Evolutionary conservation across 2,888 invertebrate genomes (phyloP).

Genomic region (Hololepta plana): DNA sequence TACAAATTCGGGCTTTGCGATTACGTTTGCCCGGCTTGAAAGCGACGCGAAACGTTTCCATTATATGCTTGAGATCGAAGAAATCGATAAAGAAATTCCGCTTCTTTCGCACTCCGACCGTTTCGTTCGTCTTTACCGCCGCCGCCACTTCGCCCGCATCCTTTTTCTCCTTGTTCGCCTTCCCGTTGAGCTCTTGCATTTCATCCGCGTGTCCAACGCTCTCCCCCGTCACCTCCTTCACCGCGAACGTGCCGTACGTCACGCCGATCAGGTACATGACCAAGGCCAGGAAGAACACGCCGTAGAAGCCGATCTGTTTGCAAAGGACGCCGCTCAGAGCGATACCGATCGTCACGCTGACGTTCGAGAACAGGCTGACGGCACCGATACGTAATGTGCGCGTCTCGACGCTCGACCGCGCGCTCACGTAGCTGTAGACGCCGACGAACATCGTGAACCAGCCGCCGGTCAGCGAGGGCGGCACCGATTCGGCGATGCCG

Average conservation of each 20-base stretch:
- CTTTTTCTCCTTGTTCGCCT: conserved; percentile 20
- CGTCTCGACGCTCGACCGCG: conserved; percentile 32
- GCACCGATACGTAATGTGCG: conserved; percentile 42
- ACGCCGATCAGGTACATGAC: conserved; percentile 13
- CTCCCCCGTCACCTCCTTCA: conserved; percentile 13
- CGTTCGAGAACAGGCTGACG: conserved; percentile 33
- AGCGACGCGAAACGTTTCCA: conserved; percentile 55
- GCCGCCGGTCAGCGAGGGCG: conserved; percentile 34
- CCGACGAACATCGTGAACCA: conserved; percentile 37
- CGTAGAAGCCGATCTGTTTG: conserved; percentile 19
- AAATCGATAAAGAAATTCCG: conserved; percentile 29
- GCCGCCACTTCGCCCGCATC: too few relatives aligned
- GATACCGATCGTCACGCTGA: conserved; percentile 31
- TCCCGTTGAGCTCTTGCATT: conserved; percentile 30
- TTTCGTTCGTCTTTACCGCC: not conserved
- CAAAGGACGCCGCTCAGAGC: conserved; percentile 32
- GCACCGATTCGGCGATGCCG: conserved; percentile 32
- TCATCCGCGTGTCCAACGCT: not conserved
- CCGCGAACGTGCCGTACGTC: conserved; percentile 13
- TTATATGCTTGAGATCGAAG: conserved; percentile 53
- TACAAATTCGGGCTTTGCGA: conserved; percentile 46
- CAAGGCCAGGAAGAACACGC: conserved; percentile 14
- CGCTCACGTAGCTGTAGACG: conserved; percentile 39
- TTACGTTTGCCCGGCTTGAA: conserved; percentile 57
- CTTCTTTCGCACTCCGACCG: conserved; percentile 14